Conservation (phyloP, 2,113 vertebrate genomes). For the Limnothrissa miodon region DNA sequence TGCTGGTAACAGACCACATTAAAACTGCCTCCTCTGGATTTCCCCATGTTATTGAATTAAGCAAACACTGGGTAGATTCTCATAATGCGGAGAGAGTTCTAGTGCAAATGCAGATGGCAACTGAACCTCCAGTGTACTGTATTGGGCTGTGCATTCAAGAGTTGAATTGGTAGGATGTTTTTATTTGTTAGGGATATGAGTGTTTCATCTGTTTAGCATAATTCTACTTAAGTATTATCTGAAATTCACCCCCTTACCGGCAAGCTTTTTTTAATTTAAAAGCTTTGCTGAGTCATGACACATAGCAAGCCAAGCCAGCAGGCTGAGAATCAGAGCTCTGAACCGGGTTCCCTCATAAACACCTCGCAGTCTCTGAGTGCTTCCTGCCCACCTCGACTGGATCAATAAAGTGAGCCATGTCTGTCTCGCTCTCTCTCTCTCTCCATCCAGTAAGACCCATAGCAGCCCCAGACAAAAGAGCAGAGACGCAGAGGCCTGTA, state of each 20-base stretch:
- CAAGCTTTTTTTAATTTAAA: background rate
- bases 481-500: background rate
- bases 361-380: constrained; percentile 66
- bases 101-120: background rate
- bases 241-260: background rate
- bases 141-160: background rate
- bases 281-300: background rate
- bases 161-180: background rate
- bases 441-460: background rate
- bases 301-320: background rate
- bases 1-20: background rate
- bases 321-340: background rate
- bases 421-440: constrained; percentile 25
- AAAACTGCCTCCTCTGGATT: constrained; percentile 1
- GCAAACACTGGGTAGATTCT: constrained; percentile 5
- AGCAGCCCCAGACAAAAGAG: background rate
- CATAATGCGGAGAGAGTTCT: background rate
- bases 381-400: constrained; percentile 69
- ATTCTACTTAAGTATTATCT: background rate
- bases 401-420: constrained; percentile 60
- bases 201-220: background rate
- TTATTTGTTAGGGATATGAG: background rate
- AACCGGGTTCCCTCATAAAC: constrained; percentile 63
- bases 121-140: background rate
- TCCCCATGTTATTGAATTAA: constrained; percentile 14